Evolutionary conservation across 2,888 invertebrate species (phyloP), one percentile per base, ranked within the genome.

Genomic region (Lomographa bimaculata): DNA sequence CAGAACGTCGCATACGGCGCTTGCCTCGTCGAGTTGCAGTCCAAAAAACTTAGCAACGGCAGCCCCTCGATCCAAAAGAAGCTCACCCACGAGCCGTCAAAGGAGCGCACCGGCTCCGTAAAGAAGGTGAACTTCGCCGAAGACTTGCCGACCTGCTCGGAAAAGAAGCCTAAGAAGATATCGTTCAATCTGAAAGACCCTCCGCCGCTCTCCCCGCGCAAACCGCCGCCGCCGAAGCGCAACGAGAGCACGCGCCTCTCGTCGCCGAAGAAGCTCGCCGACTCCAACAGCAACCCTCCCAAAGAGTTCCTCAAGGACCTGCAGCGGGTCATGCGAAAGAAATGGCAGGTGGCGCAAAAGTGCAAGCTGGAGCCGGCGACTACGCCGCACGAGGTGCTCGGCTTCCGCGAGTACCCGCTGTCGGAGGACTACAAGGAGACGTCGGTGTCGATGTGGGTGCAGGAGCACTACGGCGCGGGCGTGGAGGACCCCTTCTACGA

Each of bases 291-390:
- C 52, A 94, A 93, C 61, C 95, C 95, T 1, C 94, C 95, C 0
- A 92, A 93, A 11, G 95, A 95, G 41, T 97, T 97, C 67, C 87
- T 97, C 24, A 94, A 95, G 69, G 97, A 97, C 74, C 86, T 97
- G 27, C 97, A 97, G 68, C 90, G 97, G 32, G 97, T 97, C 0
- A 97, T 97, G 96, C 91, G 96, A 53, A 97, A 97, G 68, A 97
- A 97, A 66, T 96, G 96, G 96, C 96, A 96, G 65, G 96, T 97
- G 0, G 97, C 97, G 1, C 97, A 97, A 67, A 97, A 97, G 71
- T 96, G 97, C 68, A 96, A 96, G 76, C 82, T 94, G 10, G 97
- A 97, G 72, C 93, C 94, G 6, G 93, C 94, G n/a, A 96, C 96
- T 1, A 96, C 96, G 19, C 97, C 97, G 0, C 96, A 97, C 67